Conservation (phyloP, 2,888 invertebrate species). For the Plebejus argus region DNA sequence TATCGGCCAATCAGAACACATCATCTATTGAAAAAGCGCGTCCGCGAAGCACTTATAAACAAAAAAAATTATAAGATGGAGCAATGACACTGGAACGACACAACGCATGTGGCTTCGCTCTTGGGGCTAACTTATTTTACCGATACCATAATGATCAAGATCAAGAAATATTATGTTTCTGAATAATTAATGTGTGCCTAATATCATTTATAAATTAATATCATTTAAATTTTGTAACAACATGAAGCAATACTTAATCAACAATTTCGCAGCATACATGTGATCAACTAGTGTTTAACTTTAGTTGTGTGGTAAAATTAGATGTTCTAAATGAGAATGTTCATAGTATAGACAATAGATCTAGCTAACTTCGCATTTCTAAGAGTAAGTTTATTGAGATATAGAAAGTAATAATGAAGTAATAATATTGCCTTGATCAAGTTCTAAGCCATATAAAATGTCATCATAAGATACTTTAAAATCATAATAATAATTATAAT, state of each 20-base stretch:
- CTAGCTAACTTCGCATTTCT: slow-evolving; percentile 20
- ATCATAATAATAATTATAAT: no score
- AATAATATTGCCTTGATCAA: slow-evolving; percentile 26
- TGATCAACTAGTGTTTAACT: slow-evolving; percentile 18
- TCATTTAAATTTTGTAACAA: slow-evolving; percentile 10
- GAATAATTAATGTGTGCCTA: no score
- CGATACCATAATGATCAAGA: no score
- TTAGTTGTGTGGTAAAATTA: slow-evolving; percentile 37
- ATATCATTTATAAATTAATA: no score
- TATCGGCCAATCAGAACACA: no score
- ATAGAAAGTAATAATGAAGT: slow-evolving; percentile 4
- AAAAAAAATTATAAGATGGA: no score
- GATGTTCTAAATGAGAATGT: slow-evolving; percentile 34
- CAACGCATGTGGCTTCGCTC: no score
- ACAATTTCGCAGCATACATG: slow-evolving; percentile 35
- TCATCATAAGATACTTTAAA: slow-evolving; percentile 6
- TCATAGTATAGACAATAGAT: slow-evolving; percentile 24
- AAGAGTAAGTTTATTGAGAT: not conserved
- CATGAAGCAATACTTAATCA: slow-evolving; percentile 30
- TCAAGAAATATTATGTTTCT: no score
- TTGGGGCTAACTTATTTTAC: no score
- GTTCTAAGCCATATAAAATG: slow-evolving; percentile 18
- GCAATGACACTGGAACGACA: no score
- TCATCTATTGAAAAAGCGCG: no score
- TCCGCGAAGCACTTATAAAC: no score